Conservation (phyloP, 1,140 invertebrate species). For the Sesamia nonagrioides region DNA sequence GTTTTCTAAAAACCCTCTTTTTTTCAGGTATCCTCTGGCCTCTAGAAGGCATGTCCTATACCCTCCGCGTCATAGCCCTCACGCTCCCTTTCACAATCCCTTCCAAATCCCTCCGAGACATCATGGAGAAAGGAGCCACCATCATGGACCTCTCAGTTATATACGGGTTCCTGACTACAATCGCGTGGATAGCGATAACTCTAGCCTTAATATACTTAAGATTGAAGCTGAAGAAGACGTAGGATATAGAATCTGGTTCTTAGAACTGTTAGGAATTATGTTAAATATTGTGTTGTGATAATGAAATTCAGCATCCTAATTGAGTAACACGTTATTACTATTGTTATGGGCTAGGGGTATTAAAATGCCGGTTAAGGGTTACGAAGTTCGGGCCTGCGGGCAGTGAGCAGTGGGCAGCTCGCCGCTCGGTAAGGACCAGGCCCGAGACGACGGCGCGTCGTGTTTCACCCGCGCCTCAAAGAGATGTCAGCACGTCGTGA, state of each 20-base stretch:
- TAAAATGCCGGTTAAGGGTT: too few species aligned
- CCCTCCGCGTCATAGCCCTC: slow-evolving; percentile 88
- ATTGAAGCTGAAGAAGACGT: slow-evolving; percentile 74
- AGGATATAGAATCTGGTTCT: slow-evolving; percentile 41
- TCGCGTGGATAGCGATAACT: slow-evolving; percentile 87
- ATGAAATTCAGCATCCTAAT: too few species aligned
- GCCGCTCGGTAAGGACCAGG: too few species aligned
- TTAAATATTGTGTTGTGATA: too few species aligned
- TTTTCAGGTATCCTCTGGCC: slow-evolving; percentile 95
- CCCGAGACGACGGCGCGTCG: too few species aligned
- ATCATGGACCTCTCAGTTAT: slow-evolving; percentile 88
- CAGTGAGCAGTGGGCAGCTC: too few species aligned
- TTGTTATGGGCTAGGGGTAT: too few species aligned
- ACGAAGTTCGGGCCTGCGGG: too few species aligned
- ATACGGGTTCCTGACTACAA: slow-evolving; percentile 88
- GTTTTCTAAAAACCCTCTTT: neutral
- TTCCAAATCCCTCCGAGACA: slow-evolving; percentile 89
- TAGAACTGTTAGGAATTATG: neutral
- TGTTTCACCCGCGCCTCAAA: too few species aligned
- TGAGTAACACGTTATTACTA: too few species aligned
- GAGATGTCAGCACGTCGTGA: too few species aligned
- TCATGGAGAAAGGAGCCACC: slow-evolving; percentile 89
- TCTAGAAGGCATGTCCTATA: slow-evolving; percentile 91
- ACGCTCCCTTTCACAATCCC: slow-evolving; percentile 91
- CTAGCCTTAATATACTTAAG: slow-evolving; percentile 71